phyloP scores from a whole-genome alignment of 2,888 invertebrate species.

The Mechanitis mazaeus region DNA sequence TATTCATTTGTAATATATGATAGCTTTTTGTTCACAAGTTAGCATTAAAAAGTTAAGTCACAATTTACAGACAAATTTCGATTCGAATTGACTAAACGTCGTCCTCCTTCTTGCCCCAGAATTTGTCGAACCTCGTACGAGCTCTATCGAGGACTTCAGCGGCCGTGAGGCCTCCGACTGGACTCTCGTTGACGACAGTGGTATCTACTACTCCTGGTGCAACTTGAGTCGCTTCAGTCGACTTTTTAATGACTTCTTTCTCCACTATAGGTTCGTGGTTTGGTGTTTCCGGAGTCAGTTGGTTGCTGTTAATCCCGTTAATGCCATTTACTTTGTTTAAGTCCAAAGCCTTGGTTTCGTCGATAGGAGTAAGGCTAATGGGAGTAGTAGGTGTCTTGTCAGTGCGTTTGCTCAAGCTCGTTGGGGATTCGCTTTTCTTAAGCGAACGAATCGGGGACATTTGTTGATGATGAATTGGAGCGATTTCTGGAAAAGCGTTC shows the following conservation, averaged over 20 bases:
- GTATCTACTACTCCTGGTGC: slow-evolving; percentile 77
- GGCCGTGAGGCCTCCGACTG: slow-evolving; percentile 76
- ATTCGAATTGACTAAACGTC: slow-evolving; percentile 61
- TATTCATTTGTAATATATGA: neutral
- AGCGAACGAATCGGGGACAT: slow-evolving; percentile 73
- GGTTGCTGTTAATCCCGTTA: slow-evolving; percentile 54
- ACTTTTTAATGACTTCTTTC: slow-evolving; percentile 65
- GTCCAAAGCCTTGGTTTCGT: slow-evolving; percentile 68
- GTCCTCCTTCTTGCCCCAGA: slow-evolving; percentile 85
- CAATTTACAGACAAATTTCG: slow-evolving; percentile 43
- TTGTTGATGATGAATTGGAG: slow-evolving; percentile 72
- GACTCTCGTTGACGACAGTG: slow-evolving; percentile 65
- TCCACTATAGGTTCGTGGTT: slow-evolving; percentile 52
- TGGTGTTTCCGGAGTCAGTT: slow-evolving; percentile 64
- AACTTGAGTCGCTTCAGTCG: slow-evolving; percentile 68
- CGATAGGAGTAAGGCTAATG: slow-evolving; percentile 68
- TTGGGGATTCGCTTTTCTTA: slow-evolving; percentile 72
- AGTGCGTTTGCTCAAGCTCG: slow-evolving; percentile 67
- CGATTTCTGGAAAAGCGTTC: slow-evolving; percentile 65
- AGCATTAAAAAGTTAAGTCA: slow-evolving; percentile 28
- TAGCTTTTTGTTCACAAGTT: neutral
- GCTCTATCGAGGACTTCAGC: slow-evolving; percentile 88
- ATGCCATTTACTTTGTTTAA: slow-evolving; percentile 63
- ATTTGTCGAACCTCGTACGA: slow-evolving; percentile 88
- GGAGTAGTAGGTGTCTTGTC: slow-evolving; percentile 74